Conservation (phyloP, 2,888 invertebrate genomes). For the Adineta ricciae region DNA sequence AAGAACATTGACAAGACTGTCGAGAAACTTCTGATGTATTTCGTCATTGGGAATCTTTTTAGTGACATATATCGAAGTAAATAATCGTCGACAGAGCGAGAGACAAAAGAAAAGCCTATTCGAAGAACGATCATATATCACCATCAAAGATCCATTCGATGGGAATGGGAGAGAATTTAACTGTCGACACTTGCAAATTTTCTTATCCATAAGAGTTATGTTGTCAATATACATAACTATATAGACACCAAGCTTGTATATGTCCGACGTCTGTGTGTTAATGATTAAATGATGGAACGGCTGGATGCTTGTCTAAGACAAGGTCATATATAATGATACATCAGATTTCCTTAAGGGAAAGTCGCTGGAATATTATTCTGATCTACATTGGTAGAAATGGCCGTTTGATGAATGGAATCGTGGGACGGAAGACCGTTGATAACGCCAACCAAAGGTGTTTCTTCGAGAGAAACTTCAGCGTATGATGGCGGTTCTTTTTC, state of each 20-base stretch:
- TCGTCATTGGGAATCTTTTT: neutral
- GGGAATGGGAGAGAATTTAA: neutral
- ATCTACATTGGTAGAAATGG: neutral
- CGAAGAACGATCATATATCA: neutral
- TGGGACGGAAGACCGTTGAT: neutral
- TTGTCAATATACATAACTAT: neutral
- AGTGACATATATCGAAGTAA: neutral
- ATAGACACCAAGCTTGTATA: neutral
- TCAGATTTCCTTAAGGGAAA: neutral
- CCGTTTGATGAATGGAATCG: too few relatives aligned
- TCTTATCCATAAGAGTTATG: neutral
- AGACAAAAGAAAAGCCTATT: neutral
- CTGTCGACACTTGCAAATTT: neutral
- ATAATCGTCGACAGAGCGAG: neutral
- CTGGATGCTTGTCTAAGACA: neutral
- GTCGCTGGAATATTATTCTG: neutral
- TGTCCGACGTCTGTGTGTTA: neutral
- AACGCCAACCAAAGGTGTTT: neutral
- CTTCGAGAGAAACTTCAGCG: neutral
- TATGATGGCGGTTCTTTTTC: slow-evolving; percentile 4
- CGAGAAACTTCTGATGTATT: too few relatives aligned
- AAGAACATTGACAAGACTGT: neutral
- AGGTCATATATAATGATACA: neutral
- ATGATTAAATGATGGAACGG: neutral
- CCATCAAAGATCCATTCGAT: neutral